These are phyloP conservation scores for Zoanthus gigantus DNA, from an alignment of 92 coral and sea anemone species.

Conservation along the genomic window DNA sequence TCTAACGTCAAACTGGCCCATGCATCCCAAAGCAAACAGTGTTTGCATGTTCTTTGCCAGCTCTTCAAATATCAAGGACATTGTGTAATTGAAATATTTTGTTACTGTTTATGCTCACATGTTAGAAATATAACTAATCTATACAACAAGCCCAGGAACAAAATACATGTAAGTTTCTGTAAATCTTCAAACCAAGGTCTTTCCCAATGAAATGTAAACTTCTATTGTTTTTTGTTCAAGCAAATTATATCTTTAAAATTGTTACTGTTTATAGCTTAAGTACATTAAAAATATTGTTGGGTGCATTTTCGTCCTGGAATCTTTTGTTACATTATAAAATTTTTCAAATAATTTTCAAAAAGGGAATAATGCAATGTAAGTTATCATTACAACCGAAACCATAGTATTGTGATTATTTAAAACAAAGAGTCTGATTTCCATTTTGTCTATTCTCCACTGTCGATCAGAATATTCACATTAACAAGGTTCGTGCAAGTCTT, in stretches of 20 bases:
- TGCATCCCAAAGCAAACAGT: slow-evolving; percentile 11
- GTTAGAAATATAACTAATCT: slow-evolving; percentile 39
- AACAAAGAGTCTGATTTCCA: slow-evolving; percentile 12
- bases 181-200: slow-evolving; percentile 53
- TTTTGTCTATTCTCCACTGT: slow-evolving; percentile 30
- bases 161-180: slow-evolving; percentile 45
- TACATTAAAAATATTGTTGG: slow-evolving; percentile 58
- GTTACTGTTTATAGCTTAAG: slow-evolving; percentile 54
- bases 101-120: slow-evolving; percentile 57
- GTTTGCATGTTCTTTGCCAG: slow-evolving; percentile 53
- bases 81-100: slow-evolving; percentile 36
- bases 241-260: slow-evolving; percentile 47
- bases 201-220: slow-evolving; percentile 41
- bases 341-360: slow-evolving; percentile 46
- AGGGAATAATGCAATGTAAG: slow-evolving; percentile 35
- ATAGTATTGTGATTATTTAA: slow-evolving; percentile 38
- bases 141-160: slow-evolving; percentile 40
- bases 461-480: slow-evolving; percentile 40
- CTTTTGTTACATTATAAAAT: slow-evolving; percentile 47
- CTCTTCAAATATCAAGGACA: slow-evolving; percentile 41
- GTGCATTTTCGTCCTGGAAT: slow-evolving; percentile 52
- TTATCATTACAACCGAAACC: slow-evolving; percentile 56
- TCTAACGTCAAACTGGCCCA: neutral
- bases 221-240: slow-evolving; percentile 49
- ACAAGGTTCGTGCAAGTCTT: slow-evolving; percentile 2